A percentile compares a stretch with the other conserved stretches of the same genome.
Evolutionary conservation across 1,140 invertebrate species (phyloP).

Genomic region (Phymorhynchus buccinoides): DNA sequence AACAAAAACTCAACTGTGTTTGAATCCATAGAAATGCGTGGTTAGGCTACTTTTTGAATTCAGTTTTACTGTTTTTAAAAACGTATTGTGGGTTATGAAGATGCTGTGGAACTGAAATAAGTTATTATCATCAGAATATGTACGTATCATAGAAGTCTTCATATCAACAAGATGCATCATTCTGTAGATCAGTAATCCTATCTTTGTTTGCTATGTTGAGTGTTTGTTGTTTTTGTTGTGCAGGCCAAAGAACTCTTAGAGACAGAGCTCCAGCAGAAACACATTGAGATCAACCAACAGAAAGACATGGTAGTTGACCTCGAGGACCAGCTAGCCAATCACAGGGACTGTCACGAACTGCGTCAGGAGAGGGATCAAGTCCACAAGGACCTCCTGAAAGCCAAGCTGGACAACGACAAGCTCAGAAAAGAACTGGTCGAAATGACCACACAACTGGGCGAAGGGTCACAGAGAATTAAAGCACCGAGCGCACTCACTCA

Average conservation of each 20-base stretch:
- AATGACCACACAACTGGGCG: background rate
- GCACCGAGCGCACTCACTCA: background rate
- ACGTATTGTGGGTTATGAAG: too few relatives aligned
- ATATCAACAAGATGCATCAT: too few relatives aligned
- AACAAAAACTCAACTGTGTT: too few relatives aligned
- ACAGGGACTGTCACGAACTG: constrained; percentile 25
- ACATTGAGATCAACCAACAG: background rate
- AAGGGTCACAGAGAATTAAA: background rate
- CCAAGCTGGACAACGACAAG: constrained; percentile 26
- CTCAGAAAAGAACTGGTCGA: background rate
- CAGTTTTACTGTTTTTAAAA: too few relatives aligned
- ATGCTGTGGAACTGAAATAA: too few relatives aligned
- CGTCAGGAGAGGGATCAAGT: background rate
- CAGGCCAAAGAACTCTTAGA: constrained; percentile 8
- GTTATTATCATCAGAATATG: too few relatives aligned
- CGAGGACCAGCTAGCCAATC: constrained; percentile 25
- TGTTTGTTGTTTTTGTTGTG: background rate
- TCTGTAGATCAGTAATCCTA: too few relatives aligned
- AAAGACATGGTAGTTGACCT: constrained; percentile 36
- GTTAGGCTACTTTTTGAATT: too few relatives aligned
- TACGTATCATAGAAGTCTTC: too few relatives aligned
- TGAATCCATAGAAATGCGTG: too few relatives aligned
- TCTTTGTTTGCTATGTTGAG: too few relatives aligned
- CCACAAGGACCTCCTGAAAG: constrained; percentile 5
- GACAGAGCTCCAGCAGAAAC: background rate